Base-by-base conservation (phyloP, 2,888 invertebrate genomes). In the Drosophila leonis region DNA sequence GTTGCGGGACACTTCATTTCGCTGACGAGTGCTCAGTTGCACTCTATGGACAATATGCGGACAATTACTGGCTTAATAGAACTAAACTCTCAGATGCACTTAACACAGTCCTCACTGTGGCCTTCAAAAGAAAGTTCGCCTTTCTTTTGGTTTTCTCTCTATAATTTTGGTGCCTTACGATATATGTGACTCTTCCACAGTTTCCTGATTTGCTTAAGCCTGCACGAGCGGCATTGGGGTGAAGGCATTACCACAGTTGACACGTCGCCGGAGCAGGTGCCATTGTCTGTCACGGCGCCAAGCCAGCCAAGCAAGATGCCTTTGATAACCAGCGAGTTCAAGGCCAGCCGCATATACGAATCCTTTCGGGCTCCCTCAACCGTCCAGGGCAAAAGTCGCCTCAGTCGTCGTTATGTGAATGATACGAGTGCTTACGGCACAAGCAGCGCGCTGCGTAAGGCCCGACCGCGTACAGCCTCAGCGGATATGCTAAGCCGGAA, bases 401-500 rank as follows among this genome's bases (percentile, higher is more conserved):
- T 77, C 5, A 72, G 33, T 20, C 72, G 76, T 1, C 77, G 72
- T 1, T 72, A 68, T 8, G 71, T 72, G n/a, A 85, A 80, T 20
- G 71, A 59, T 35, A 60, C 78, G 7, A 63, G 27, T 10, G 51
- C 4, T 0, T 64, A 49, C 29, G 49, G 35, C 15, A 35, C 52
- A 0, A 51, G 1, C 5, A 29, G 48, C 7, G n/a, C 42, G 9
- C 27, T 27, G 61, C 79, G 66, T 44, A 59, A 41, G 42, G 51
- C 46, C 37, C 77, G 69, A 29, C 73, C 63, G 6, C 93, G 95
- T 64, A 95, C 94, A 65, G 92, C 93, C 1, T 94, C 95, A 31
- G 95, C 95, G 79, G 96, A 96, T 82, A 95, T 95, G 37, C 95
- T 97, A 15, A 97, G 97, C 63, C 96, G 95, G 88, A 98, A 98